Conservation (phyloP, 2,888 invertebrate species). For the Lithophane leautieri region DNA sequence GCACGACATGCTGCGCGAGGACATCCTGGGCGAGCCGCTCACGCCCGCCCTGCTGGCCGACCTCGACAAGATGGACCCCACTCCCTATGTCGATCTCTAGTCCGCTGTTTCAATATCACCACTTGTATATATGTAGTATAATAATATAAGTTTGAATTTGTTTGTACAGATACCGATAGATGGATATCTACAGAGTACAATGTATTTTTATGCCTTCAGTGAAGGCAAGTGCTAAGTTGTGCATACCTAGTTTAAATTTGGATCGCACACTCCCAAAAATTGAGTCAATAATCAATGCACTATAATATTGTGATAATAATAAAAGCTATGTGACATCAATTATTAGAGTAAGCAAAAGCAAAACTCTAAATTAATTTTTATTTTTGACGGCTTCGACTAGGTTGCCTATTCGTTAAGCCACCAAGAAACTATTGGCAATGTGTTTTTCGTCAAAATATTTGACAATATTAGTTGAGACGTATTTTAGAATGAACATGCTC, state of each 20-base stretch:
- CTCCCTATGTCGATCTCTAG: constrained; percentile 88
- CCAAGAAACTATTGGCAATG: constrained; percentile 40
- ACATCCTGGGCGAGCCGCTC: constrained; percentile 80
- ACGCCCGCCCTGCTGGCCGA: constrained; percentile 86
- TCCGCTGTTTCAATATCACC: constrained; percentile 73
- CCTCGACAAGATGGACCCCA: constrained; percentile 86
- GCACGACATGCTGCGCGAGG: constrained; percentile 85
- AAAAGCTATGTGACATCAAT: constrained; percentile 73
- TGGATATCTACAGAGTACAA: constrained; percentile 86
- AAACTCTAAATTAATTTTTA: constrained; percentile 61
- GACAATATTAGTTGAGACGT: constrained; percentile 30
- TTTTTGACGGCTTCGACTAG: constrained; percentile 53
- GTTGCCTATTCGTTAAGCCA: constrained; percentile 50
- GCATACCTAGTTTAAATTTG: constrained; percentile 75
- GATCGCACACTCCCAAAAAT: constrained; percentile 84
- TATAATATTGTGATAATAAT: constrained; percentile 79
- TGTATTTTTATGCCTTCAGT: constrained; percentile 87
- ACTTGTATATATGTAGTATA: constrained; percentile 78
- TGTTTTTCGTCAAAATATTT: constrained; percentile 34
- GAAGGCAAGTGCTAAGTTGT: constrained; percentile 82
- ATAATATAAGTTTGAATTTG: constrained; percentile 75
- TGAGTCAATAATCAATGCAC: constrained; percentile 85
- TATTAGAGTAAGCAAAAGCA: constrained; percentile 71
- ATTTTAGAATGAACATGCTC: constrained; percentile 35
- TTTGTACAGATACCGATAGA: constrained; percentile 83